Base-by-base conservation (phyloP, 2,113 vertebrate genomes). In the Eulemur rufifrons region DNA sequence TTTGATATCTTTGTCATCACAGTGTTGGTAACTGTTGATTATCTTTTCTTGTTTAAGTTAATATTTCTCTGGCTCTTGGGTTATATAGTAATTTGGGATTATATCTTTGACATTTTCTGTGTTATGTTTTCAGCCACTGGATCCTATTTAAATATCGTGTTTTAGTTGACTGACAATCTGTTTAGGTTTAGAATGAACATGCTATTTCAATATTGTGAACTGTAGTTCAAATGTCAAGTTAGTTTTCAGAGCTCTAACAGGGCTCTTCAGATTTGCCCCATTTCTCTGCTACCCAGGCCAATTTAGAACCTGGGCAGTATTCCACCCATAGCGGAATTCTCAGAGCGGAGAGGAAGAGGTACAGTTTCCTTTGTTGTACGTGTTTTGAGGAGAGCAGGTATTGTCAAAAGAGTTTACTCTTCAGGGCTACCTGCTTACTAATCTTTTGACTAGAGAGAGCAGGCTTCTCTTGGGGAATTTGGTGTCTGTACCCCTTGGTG, bases 61-160 rank as follows among this genome's bases (percentile, higher is more conserved):
- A 37, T 89, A 83, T 80, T 89, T 89, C 89, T 32, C 71, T 54
- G 63, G 37, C 15, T 54, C 37, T 89, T 84, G 34, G 10, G 83
- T 93, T 85, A 23, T 78, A 18, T 71, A 27, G 25, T 85, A 71
- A 96, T 80, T 85, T 85, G 52, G 37, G 71, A 69, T 93, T 93
- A 25, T 93, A 45, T 89, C 52, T 32, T 85, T 14, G 54, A 56
- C 25, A 73, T 69, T 89, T 78, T 85, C 27, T 82, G 7, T 77
- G 37, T 82, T 73, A 71, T 64, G 21, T 77, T 77, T 50, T 69
- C 13, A 92, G 37, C 81, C 56, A 50, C 61, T 61, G 39, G 18
- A 39, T 95, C 45, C 23, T 89, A 34, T 85, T 93, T 89, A 64
- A 80, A 73, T 64, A 56, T 78, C 18, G 45, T 93, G 2, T 77